Conservation (phyloP, 2,113 vertebrate species). For the Oophaga pumilio region DNA sequence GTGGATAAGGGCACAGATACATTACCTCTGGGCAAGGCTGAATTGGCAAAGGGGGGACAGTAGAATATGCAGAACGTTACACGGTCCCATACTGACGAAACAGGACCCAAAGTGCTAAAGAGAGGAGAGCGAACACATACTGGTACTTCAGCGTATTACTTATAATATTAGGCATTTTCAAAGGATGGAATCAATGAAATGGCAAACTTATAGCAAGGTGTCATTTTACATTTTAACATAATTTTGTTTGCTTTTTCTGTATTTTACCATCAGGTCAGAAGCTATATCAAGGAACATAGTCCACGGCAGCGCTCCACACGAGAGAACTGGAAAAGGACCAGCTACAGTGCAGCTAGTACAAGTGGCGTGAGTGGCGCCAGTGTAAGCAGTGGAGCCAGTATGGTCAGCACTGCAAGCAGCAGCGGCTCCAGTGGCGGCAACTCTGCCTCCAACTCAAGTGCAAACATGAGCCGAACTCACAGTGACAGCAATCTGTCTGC, state of each 20-base stretch:
- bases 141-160: neutral
- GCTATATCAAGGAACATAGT: constrained; percentile 92
- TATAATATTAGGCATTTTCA: neutral
- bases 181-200: neutral
- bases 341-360: constrained; percentile 86
- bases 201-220: neutral
- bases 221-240: neutral
- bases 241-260: neutral
- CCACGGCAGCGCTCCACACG: constrained; percentile 84
- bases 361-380: constrained; percentile 86
- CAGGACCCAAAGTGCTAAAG: neutral
- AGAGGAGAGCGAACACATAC: neutral
- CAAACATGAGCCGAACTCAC: constrained; percentile 94
- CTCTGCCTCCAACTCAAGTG: constrained; percentile 86
- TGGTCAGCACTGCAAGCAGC: constrained; percentile 91
- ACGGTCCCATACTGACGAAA: neutral
- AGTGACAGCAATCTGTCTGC: constrained; percentile 93
- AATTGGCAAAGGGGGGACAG: neutral
- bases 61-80: neutral
- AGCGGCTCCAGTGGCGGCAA: constrained; percentile 82
- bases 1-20: neutral
- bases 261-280: constrained; percentile 80
- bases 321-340: constrained; percentile 91
- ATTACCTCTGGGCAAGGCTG: neutral
- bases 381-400: constrained; percentile 85